phyloP scores from a whole-genome alignment of 2,888 invertebrate genomes.

The Latrodectus elegans region DNA sequence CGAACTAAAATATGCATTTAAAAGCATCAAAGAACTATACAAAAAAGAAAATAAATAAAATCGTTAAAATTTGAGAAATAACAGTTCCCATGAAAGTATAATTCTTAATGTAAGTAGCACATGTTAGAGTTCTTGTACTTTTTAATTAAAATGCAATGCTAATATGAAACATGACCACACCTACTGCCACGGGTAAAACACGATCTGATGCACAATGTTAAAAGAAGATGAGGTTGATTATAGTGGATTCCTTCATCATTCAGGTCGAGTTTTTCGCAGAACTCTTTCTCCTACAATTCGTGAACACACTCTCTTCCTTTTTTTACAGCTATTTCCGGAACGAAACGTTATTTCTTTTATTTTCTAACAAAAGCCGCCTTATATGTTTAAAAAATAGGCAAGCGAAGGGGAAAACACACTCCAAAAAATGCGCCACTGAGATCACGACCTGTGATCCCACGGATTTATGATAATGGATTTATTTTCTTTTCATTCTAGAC shows the following conservation, averaged over 20 bases:
- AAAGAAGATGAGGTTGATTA: slow-evolving; percentile 6
- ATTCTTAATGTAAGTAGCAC: too few relatives aligned
- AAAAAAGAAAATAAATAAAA: too few relatives aligned
- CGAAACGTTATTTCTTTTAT: slow-evolving; percentile 34
- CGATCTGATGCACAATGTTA: slow-evolving; percentile 7
- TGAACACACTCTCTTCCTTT: slow-evolving; percentile 45
- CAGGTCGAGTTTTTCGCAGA: slow-evolving; percentile 52
- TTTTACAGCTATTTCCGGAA: slow-evolving; percentile 36
- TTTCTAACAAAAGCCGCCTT: slow-evolving; percentile 45
- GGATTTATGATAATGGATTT: slow-evolving; percentile 63
- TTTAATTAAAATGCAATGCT: too few relatives aligned
- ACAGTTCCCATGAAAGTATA: too few relatives aligned
- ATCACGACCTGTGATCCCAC: slow-evolving; percentile 41
- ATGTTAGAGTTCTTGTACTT: too few relatives aligned
- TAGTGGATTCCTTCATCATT: background rate
- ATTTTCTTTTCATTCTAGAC: slow-evolving; percentile 50
- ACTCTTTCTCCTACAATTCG: slow-evolving; percentile 27
- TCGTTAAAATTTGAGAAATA: too few relatives aligned
- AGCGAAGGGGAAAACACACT: slow-evolving; percentile 26
- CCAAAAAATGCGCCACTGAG: slow-evolving; percentile 36
- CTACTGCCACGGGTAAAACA: slow-evolving; percentile 38
- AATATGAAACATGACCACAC: slow-evolving; percentile 10
- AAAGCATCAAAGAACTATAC: too few relatives aligned
- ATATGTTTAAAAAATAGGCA: slow-evolving; percentile 13
- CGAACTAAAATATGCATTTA: too few relatives aligned